Evolutionary conservation across 2,113 vertebrate species (phyloP).

Genomic region (human): GRCh38 chr2:115124501-115125000

Average conservation of each 20-base stretch:
- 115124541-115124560: neutral
- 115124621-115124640: neutral
- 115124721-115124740: neutral
- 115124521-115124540: neutral
- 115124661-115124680: neutral
- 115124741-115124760: neutral
- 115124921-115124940: neutral
- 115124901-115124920: neutral
- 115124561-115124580: neutral
- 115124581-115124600: neutral
- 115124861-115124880: neutral
- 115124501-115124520: neutral
- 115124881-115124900: neutral
- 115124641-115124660: slow-evolving; percentile 16
- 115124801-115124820: neutral
- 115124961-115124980: neutral
- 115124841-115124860: neutral
- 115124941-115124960: neutral
- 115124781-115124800: neutral
- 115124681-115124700: neutral
- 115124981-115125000: neutral
- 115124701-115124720: neutral
- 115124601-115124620: neutral
- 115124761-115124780: neutral
- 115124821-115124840: neutral